phyloP scores from a whole-genome alignment of 1,140 invertebrate genomes.

The Aporrectodea caliginosa region DNA sequence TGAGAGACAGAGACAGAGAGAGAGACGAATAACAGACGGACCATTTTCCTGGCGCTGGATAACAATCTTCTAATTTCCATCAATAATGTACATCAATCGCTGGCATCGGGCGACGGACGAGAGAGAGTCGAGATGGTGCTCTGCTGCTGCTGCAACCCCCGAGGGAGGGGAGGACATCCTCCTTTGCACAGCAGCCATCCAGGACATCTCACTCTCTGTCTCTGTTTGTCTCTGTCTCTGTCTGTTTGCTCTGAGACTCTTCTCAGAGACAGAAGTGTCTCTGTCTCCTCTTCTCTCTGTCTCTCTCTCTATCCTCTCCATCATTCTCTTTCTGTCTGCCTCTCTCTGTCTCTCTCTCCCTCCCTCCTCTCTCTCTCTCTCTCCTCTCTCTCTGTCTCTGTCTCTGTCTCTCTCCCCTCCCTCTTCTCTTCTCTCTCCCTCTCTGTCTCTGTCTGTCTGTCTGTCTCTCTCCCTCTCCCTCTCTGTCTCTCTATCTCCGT shows the following conservation, averaged over 20 bases:
- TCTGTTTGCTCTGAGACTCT: neutral
- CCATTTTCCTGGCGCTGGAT: too few relatives aligned
- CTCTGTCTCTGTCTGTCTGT: neutral
- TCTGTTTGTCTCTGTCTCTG: neutral
- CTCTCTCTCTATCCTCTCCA: neutral
- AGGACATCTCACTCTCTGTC: neutral
- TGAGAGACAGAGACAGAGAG: neutral
- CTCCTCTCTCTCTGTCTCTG: neutral
- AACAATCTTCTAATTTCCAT: too few relatives aligned
- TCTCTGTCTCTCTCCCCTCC: slow-evolving; percentile 4
- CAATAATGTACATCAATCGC: too few relatives aligned
- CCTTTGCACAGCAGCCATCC: neutral
- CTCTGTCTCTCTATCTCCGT: neutral
- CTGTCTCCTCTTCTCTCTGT: slow-evolving; percentile 8
- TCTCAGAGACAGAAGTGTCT: neutral
- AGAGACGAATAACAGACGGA: neutral
- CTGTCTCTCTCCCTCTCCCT: neutral
- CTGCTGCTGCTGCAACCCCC: too few relatives aligned
- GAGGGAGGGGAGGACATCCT: neutral
- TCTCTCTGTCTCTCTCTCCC: neutral
- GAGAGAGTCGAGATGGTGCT: neutral
- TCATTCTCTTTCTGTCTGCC: neutral
- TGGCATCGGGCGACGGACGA: neutral
- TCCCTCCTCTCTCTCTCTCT: neutral
- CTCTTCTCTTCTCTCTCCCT: neutral